phyloP scores from a whole-genome alignment of 2,888 invertebrate genomes.

The Tipula unca region DNA sequence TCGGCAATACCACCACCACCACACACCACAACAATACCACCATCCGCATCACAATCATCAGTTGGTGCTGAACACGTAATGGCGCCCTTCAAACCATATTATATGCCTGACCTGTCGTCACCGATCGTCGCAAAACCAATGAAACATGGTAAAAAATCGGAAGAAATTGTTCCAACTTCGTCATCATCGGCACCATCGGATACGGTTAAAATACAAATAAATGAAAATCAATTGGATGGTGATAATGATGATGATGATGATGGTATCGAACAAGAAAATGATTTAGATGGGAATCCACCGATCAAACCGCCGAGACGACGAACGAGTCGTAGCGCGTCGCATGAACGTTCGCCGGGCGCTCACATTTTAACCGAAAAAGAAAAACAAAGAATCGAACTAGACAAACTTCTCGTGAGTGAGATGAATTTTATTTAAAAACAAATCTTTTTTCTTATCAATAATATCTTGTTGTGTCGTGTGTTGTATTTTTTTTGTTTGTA shows the following conservation, averaged over 20 bases:
- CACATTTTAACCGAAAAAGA: neutral
- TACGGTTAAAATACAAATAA: conserved; percentile 1
- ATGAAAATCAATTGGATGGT: neutral
- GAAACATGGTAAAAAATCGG: neutral
- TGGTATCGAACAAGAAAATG: neutral
- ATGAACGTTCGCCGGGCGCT: neutral
- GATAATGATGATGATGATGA: neutral
- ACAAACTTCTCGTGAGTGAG: conserved; percentile 21
- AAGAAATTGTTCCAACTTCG: conserved; percentile 22
- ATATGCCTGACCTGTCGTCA: neutral
- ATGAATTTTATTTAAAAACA: neutral
- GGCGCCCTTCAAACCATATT: neutral
- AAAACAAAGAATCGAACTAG: conserved; percentile 19
- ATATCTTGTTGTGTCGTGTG: neutral
- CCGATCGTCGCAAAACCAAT: neutral
- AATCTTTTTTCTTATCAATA: neutral
- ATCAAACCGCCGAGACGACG: conserved; percentile 38
- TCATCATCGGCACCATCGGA: conserved; percentile 22
- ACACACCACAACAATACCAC: conserved; percentile 28
- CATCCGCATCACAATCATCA: conserved; percentile 23
- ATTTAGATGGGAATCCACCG: conserved; percentile 30
- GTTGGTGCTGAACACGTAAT: neutral
- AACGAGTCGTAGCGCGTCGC: conserved; percentile 30
- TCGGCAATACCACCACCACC: conserved; percentile 31
- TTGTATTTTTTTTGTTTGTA: neutral